Conservation (phyloP, 2,797 vertebrate species). For the Cheirogaleus major region DNA sequence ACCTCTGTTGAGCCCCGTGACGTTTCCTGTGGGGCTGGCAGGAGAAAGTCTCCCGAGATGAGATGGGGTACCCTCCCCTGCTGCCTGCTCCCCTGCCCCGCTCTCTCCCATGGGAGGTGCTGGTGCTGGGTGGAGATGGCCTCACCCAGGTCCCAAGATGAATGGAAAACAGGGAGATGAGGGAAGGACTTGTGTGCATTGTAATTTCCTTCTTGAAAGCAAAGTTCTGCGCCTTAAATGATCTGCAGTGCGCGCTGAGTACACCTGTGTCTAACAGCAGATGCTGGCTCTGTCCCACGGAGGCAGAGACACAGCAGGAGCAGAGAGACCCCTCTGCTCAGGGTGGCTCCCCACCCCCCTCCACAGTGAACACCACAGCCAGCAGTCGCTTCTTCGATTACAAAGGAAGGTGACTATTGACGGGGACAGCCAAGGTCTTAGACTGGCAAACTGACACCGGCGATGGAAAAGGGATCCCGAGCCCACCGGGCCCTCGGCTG, state of each 20-base stretch:
- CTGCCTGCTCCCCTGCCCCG: accelerated
- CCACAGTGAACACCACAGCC: neutral
- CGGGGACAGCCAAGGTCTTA: neutral
- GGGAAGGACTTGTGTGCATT: neutral
- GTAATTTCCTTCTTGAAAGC: neutral
- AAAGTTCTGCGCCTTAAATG: neutral
- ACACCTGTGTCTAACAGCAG: neutral
- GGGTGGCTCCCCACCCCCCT: neutral
- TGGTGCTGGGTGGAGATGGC: neutral
- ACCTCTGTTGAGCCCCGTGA: neutral
- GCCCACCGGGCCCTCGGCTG: accelerated
- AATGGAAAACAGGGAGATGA: neutral
- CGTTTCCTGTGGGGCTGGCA: neutral
- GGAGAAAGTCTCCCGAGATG: neutral
- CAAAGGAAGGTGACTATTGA: neutral
- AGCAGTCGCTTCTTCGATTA: neutral
- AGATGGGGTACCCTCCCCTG: neutral
- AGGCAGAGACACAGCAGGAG: neutral
- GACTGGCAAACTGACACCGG: neutral
- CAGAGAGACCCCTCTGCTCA: neutral
- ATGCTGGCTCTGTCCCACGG: accelerated
- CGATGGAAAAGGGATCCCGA: neutral
- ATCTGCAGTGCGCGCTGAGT: neutral
- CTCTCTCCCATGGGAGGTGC: too few relatives aligned
- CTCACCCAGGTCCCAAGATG: neutral